Base-by-base conservation (phyloP, 1,140 invertebrate species). In the Drosophila ironensis region DNA sequence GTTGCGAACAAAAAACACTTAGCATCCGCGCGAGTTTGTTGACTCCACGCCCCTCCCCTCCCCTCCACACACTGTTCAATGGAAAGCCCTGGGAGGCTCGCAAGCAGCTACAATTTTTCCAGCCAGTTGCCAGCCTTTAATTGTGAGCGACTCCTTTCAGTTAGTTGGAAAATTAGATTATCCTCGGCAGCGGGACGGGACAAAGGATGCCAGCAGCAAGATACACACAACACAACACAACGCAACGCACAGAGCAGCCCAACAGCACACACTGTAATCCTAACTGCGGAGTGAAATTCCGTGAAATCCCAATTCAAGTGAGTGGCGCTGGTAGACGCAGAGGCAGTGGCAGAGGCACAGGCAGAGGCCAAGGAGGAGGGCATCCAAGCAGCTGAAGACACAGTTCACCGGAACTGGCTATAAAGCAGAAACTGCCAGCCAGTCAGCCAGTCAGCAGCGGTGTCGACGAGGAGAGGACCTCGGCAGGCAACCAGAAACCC, bases 301-400 rank as follows among this genome's bases (percentile, higher is more conserved):
- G 71, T 86, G 80, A 86, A 86, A 86, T 86, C 80, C 75, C 61
- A 86, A 86, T 87, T 80, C 81, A 84, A 80, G 71, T 86, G 67
- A 84, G 80, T 86, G 71, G 57, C 59, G 45, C 52, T 46, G 66
- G 41, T 38, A 60, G 74, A 44, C 41, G 30, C 38, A 20, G 51
- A 17, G 19, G 27, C 22, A 37, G 24, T 11, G 24, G 28, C 30
- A 48, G 33, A 16, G 16, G 33, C 16, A 7, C 12, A 16, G 33
- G 14, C 28, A 16, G 20, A 25, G 35, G 30, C 25, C 14, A 4
- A n/a, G 25, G 42, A 61, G 30, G 11, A 40, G 40, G 40, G 64
- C 60, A 22, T 35, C 33, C 33, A 35, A 72, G 69, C 68, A 77
- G 80, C 81, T 87, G 74, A 86, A 86, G 80, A 86, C 75, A 80